phyloP scores from a whole-genome alignment of 2,113 vertebrate species.

The Podocnemis expansa region DNA sequence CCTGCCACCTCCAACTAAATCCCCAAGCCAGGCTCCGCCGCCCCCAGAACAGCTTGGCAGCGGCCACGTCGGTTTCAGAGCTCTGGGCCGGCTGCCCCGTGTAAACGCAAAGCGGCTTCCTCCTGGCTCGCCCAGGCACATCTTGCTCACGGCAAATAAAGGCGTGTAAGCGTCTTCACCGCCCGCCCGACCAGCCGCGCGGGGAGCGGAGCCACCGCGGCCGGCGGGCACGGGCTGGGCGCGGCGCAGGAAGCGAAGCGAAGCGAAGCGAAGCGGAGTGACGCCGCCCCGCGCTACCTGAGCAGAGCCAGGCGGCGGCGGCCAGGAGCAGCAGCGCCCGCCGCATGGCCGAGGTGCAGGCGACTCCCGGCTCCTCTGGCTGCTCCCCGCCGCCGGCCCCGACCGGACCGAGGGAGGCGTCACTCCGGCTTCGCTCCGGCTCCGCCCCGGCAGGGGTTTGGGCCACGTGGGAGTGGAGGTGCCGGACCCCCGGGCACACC shows the following conservation, averaged over 20 bases:
- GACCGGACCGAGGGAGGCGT: no score
- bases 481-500: no score
- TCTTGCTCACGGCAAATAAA: background rate
- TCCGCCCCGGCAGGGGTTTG: no score
- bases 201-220: no score
- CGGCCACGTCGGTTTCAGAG: background rate
- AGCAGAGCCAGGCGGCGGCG: constrained; percentile 53
- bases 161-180: constrained; percentile 22
- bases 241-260: no score
- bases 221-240: no score
- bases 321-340: constrained; percentile 61
- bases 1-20: no score
- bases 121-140: background rate
- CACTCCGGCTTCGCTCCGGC: no score
- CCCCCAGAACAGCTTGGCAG: accelerated
- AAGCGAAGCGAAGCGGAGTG: no score
- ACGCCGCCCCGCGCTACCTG: constrained; percentile 69
- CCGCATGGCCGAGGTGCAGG: constrained; percentile 59
- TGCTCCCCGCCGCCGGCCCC: background rate
- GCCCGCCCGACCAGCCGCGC: background rate
- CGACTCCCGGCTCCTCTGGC: background rate
- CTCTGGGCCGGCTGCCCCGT: background rate
- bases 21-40: accelerated
- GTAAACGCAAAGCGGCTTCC: background rate
- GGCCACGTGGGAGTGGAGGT: no score